phyloP scores from a whole-genome alignment of 1,140 invertebrate genomes.

The Drosophila truncata region DNA sequence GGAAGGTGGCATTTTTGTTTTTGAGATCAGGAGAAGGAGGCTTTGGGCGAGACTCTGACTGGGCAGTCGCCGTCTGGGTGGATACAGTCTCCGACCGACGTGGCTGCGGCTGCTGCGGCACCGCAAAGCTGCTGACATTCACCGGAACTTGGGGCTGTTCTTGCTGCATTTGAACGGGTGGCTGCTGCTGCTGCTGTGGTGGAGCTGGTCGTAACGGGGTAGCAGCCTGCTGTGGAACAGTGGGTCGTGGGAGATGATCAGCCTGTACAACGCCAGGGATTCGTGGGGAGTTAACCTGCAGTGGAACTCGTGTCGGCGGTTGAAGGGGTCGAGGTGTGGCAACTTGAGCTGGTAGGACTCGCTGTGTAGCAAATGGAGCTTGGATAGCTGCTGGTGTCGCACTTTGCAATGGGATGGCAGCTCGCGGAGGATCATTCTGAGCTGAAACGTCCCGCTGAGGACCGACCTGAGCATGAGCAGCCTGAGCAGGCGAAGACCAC shows the following conservation, averaged over 20 bases:
- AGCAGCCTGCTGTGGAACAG: not conserved
- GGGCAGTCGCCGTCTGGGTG: conserved; percentile 39
- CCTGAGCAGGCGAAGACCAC: not conserved
- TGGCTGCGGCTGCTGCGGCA: conserved; percentile 31
- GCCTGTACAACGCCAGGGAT: not conserved
- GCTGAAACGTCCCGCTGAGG: not conserved
- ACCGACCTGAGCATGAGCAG: not conserved
- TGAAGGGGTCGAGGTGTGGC: not conserved
- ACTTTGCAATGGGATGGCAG: not conserved
- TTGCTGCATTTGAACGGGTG: not conserved
- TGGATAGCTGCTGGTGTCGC: not conserved
- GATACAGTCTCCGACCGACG: conserved; percentile 44
- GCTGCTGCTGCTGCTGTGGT: conserved; percentile 2
- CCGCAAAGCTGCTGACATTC: conserved; percentile 9
- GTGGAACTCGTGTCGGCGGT: not conserved
- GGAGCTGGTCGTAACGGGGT: not conserved
- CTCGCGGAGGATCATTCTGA: not conserved
- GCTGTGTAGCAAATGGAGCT: not conserved
- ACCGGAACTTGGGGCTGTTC: not conserved
- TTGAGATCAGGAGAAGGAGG: conserved; percentile 54
- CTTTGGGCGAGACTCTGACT: conserved; percentile 20
- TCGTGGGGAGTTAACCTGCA: not conserved
- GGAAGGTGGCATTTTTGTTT: conserved; percentile 60
- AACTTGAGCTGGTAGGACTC: not conserved
- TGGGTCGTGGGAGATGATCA: not conserved